Base-by-base conservation (phyloP, 1,140 invertebrate species). In the Bombus huntii region DNA sequence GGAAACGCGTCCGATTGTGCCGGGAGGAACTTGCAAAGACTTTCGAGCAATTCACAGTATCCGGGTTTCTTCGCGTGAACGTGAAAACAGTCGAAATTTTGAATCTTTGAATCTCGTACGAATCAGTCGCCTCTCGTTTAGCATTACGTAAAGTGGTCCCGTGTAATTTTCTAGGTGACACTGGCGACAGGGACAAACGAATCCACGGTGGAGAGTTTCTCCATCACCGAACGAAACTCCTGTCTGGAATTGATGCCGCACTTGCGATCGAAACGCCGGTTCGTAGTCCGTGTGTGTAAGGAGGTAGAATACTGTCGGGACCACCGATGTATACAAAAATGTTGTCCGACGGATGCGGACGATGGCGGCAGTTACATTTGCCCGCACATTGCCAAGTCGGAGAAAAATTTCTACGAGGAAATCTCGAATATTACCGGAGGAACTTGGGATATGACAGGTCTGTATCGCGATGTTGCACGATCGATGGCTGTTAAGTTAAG, bases 281-380 rank as follows among this genome's bases (percentile, higher is more conserved):
- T 93, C 8, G 71, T 72, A 15, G 73, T 78, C 1, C 86, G 92
- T 3, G 57, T 87, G 2, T 93, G 92, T 71, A 71, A 70, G 5
- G 47, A 68, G 18, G 18, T 44, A 6, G 73, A 88, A 37, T 88
- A 84, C 15, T 93, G 92, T 31, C 15, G 37, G 10, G 22, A 25
- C 0, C 83, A 91, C 22, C 22, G 68, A 2, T 93, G 92, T 76
- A 39, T 93, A 39, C 90, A 83, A 59, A 93, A 93, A 72, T 93
- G 92, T 78, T 93, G 91, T 44, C 31, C 12, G 6, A 13, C 71
- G 13, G 90, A 92, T n/a, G 57, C 80, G 37, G 39, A 78, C 34
- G 44, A 74, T 28, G 59, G 28, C 9, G 22, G 3, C 18, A 18
- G 0, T 2, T 5, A 15, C 65, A 3, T 12, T 2, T 87, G 77